Evolutionary conservation across 92 coral and sea anemone genomes (phyloP).

Genomic region (Actinernus sp.): DNA sequence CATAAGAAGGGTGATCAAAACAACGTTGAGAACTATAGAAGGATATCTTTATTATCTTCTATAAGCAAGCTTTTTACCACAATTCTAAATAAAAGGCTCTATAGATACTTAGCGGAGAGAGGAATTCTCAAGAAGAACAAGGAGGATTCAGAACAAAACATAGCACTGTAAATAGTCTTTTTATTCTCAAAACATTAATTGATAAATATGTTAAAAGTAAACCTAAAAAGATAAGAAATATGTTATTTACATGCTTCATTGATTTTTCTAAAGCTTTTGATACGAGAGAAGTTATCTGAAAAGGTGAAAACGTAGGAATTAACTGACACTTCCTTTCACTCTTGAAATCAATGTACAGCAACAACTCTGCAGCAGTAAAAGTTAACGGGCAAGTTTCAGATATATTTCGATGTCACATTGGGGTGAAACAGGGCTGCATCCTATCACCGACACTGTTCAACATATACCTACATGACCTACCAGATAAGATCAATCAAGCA

Average conservation of each 20-base stretch:
- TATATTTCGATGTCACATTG: slow-evolving; percentile 18
- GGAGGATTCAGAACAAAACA: slow-evolving; percentile 7
- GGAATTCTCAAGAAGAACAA: slow-evolving; percentile 21
- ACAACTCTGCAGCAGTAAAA: slow-evolving; percentile 31
- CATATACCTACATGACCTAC: slow-evolving; percentile 27
- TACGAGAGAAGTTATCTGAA: slow-evolving; percentile 38
- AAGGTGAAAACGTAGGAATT: slow-evolving; percentile 40
- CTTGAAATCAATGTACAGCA: slow-evolving; percentile 33
- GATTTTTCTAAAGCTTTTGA: slow-evolving; percentile 61
- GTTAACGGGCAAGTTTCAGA: slow-evolving; percentile 9
- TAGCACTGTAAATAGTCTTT: slow-evolving; percentile 7
- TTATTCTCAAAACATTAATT: slow-evolving; percentile 13
- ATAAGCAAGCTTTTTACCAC: too few relatives aligned
- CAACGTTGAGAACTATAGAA: too few relatives aligned
- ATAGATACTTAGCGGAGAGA: too few relatives aligned
- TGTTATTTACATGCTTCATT: slow-evolving; percentile 55
- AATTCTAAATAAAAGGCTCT: too few relatives aligned
- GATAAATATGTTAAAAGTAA: slow-evolving; percentile 37
- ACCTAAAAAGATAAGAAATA: slow-evolving; percentile 27
- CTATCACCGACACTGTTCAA: slow-evolving; percentile 39
- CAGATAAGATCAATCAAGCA: slow-evolving; percentile 23
- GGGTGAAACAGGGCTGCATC: slow-evolving; percentile 56
- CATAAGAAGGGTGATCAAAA: too few relatives aligned
- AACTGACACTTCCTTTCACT: slow-evolving; percentile 24
- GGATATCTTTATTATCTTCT: too few relatives aligned